These are phyloP conservation scores for Eupelmus urozonus DNA, from an alignment of 2,888 invertebrate species.

Conservation along the genomic window DNA sequence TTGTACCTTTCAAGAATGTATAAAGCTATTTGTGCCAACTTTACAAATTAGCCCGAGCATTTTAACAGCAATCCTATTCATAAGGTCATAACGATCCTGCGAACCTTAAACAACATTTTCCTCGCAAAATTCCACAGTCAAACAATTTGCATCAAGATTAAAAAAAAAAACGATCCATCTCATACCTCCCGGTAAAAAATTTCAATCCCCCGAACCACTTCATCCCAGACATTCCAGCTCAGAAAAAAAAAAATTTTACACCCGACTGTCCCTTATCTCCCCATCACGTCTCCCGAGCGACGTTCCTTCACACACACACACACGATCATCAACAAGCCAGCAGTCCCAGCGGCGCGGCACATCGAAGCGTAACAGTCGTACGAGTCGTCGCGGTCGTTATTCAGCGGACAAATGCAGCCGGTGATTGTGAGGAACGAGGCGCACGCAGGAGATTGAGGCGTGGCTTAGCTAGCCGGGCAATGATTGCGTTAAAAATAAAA, in stretches of 20 bases:
- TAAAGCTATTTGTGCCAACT: too few species aligned
- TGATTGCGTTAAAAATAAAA: conserved; percentile 57
- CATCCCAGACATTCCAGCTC: too few species aligned
- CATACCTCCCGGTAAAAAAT: too few species aligned
- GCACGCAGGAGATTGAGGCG: too few species aligned
- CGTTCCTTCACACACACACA: not conserved
- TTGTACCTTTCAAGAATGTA: not conserved
- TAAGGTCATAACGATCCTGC: too few species aligned
- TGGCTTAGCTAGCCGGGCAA: not conserved
- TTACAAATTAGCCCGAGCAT: too few species aligned
- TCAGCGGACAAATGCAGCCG: not conserved
- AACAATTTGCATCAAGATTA: too few species aligned
- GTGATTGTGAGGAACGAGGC: not conserved
- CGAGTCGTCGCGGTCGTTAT: not conserved
- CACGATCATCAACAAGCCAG: conserved; percentile 2
- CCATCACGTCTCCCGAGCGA: not conserved
- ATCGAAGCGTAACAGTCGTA: conserved; percentile 35
- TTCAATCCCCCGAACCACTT: too few species aligned
- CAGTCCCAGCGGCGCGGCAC: not conserved
- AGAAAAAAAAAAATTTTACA: conserved; percentile 22
- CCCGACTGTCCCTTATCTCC: not conserved
- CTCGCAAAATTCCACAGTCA: too few species aligned
- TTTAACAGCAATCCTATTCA: too few species aligned
- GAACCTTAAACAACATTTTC: too few species aligned
- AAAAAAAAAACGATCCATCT: too few species aligned